Base-by-base conservation (phyloP, 2,113 vertebrate species). In the Fulmarus glacialis region DNA sequence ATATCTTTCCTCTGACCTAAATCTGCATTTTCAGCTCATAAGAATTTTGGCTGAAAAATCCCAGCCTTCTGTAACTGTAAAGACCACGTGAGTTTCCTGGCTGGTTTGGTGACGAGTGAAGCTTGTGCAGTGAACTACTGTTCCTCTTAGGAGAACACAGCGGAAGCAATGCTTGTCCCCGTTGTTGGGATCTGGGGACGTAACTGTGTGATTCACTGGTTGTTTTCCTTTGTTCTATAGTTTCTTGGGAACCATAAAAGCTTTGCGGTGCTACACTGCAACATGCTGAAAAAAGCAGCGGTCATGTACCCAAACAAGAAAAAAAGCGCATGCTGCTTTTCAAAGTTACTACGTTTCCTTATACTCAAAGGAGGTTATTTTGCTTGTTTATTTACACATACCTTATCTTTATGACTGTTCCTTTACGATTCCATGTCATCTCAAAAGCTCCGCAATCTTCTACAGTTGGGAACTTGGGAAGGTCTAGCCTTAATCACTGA, bases 401-500 rank as follows among this genome's bases (percentile, higher is more conserved):
- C 47, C 55, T 97, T 97, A 97, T 93, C 58, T 30, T 92, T 91
- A 88, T n/a, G 66, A 60, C 42, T 50, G 14, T 83, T 96, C 84
- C 89, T 97, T 82, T 93, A 78, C 83, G 84, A 59, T 73, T n/a
- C 93, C 90, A 38, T 95, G 80, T 90, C 92, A 95, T 63, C 96
- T 96, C 93, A 78, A 95, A 97, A 93, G 80, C 82, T 96, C 42
- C 6, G 58, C 9, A 47, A 75, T 93, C 86, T 96, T 96, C 67
- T 70, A 45, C 82, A 93, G 85, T 66, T 70, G 80, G 77, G 63
- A 87, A 81, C 88, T 78, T 85, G 79, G 95, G 94, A 97, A 95
- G 70, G 81, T 87, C 94, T 93, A 95, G 94, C 97, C 98, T 97
- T 98, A 95, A 97, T 98, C 96, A 91, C 48, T 47, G 87, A 88